A percentile compares a stretch with the other conserved stretches of the same genome.
Conservation (phyloP, 2,888 invertebrate species). For the Dasypogon diadema region DNA sequence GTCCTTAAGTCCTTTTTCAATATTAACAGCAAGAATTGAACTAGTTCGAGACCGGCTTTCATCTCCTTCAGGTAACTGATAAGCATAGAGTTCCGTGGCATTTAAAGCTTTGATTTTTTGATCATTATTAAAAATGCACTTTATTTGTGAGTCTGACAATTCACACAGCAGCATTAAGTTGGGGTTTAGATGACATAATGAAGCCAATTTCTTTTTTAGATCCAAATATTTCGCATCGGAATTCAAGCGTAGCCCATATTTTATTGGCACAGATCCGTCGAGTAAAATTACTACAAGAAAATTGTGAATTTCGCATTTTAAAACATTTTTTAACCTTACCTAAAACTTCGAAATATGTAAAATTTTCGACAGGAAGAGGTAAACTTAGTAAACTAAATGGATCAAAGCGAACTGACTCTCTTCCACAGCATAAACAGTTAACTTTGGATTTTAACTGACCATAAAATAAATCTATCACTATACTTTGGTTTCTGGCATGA, state of each 20-base stretch:
- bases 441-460: slow-evolving; percentile 91
- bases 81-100: slow-evolving; percentile 75
- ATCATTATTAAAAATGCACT: slow-evolving; percentile 72
- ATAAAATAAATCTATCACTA: slow-evolving; percentile 91
- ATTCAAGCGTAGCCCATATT: slow-evolving; percentile 86
- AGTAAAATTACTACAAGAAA: slow-evolving; percentile 75
- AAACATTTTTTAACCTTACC: slow-evolving; percentile 69
- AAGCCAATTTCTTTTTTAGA: slow-evolving; percentile 78
- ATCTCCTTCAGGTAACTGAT: slow-evolving; percentile 74
- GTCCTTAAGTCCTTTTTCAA: slow-evolving; percentile 68
- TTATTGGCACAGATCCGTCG: slow-evolving; percentile 85
- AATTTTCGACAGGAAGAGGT: slow-evolving; percentile 91
- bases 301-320: not conserved
- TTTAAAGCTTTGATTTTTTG: slow-evolving; percentile 70
- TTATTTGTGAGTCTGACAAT: slow-evolving; percentile 78
- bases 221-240: slow-evolving; percentile 85
- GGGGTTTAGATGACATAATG: slow-evolving; percentile 74
- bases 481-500: slow-evolving; percentile 83
- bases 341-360: slow-evolving; percentile 80
- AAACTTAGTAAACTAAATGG: slow-evolving; percentile 91
- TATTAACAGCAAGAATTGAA: slow-evolving; percentile 65
- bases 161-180: slow-evolving; percentile 79
- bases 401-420: slow-evolving; percentile 90
- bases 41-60: slow-evolving; percentile 64
- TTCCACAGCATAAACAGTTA: slow-evolving; percentile 84